These are phyloP conservation scores for Hydractinia echinata DNA, from an alignment of 30 jellyfish, hydroid and myxozoan species.

Conservation along the genomic window DNA sequence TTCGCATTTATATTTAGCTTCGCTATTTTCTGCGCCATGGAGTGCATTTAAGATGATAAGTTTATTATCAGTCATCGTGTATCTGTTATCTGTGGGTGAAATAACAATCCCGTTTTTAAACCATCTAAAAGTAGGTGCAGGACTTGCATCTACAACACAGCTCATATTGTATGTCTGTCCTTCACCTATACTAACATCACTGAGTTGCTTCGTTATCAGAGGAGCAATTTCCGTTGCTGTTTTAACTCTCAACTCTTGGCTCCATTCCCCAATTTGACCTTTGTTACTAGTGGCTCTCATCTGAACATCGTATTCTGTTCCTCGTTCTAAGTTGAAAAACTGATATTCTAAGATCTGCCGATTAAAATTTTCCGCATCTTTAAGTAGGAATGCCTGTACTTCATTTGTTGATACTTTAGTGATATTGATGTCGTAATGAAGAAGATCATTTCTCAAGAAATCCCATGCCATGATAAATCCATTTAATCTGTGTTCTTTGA, in stretches of 20 bases:
- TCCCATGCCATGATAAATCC: constrained; percentile 39
- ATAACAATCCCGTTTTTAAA: neutral
- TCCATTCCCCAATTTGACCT: constrained; percentile 40
- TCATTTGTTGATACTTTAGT: neutral
- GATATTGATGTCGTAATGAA: constrained; percentile 14
- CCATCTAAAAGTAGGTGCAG: constrained; percentile 29
- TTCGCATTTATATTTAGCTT: constrained; percentile 32
- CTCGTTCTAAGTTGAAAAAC: constrained; percentile 13
- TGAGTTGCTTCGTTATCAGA: neutral
- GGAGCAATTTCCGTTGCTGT: constrained; percentile 22
- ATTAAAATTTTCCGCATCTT: neutral
- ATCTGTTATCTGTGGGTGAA: neutral
- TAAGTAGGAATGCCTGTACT: neutral
- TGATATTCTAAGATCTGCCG: constrained; percentile 22
- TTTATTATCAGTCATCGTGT: neutral
- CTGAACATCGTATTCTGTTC: constrained; percentile 14
- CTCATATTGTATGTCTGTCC: neutral
- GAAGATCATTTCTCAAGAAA: constrained; percentile 28
- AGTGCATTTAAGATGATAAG: constrained; percentile 1
- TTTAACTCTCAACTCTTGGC: constrained; percentile 8
- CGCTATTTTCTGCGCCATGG: constrained; percentile 20
- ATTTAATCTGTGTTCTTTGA: constrained; percentile 21
- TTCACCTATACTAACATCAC: constrained; percentile 20
- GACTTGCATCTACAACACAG: constrained; percentile 35
- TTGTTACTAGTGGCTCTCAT: constrained; percentile 27